phyloP scores from a whole-genome alignment of 2,113 vertebrate species.

The Halichoeres trimaculatus region DNA sequence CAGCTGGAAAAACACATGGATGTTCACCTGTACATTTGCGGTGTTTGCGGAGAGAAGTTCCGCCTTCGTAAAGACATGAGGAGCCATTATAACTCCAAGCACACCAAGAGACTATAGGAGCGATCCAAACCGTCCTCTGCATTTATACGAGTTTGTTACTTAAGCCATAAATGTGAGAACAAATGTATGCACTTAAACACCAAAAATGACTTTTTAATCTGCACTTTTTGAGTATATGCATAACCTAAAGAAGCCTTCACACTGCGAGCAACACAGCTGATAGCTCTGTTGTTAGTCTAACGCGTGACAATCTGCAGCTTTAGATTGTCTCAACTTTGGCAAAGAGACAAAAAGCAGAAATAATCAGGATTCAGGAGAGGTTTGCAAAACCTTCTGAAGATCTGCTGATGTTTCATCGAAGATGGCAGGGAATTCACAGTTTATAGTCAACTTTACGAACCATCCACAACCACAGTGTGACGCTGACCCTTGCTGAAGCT shows the following conservation, averaged over 20 bases:
- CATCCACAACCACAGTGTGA: not conserved
- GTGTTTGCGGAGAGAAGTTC: slow-evolving; percentile 98
- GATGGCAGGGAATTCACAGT: too few relatives aligned
- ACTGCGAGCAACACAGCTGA: slow-evolving; percentile 21
- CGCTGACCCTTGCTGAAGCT: not conserved
- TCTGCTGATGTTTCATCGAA: too few relatives aligned
- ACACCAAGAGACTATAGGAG: slow-evolving; percentile 90
- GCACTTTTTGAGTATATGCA: slow-evolving; percentile 78
- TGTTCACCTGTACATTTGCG: slow-evolving; percentile 97
- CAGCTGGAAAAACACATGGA: slow-evolving; percentile 98
- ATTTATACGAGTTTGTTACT: slow-evolving; percentile 23
- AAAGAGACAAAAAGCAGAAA: not conserved
- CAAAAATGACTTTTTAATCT: slow-evolving; percentile 72
- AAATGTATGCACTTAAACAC: slow-evolving; percentile 79
- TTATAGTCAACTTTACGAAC: not conserved
- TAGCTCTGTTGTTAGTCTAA: not conserved
- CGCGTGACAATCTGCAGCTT: not conserved
- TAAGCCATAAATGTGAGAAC: slow-evolving; percentile 83
- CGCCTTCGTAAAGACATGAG: slow-evolving; percentile 98
- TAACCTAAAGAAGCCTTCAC: slow-evolving; percentile 43
- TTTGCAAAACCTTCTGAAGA: too few relatives aligned
- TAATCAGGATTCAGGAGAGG: not conserved
- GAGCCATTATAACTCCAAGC: slow-evolving; percentile 97
- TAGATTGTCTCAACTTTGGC: not conserved
- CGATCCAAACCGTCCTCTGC: not conserved